phyloP scores from a whole-genome alignment of 2,797 vertebrate species.

The Thunnus albacares region DNA sequence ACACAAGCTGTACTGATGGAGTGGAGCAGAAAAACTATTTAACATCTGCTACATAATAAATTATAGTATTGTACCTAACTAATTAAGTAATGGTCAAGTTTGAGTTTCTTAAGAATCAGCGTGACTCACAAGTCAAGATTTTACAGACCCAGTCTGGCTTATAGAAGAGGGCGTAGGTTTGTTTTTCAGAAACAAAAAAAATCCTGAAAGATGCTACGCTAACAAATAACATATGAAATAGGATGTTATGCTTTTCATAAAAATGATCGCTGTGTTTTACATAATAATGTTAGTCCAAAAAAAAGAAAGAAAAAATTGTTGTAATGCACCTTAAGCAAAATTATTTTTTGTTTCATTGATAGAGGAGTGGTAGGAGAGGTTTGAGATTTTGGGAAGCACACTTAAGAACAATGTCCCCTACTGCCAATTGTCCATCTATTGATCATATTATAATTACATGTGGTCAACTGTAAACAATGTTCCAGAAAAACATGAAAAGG shows the following conservation, averaged over 20 bases:
- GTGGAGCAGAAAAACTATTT: conserved; percentile 33
- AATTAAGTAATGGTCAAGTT: conserved; percentile 55
- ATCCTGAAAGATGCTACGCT: too few relatives aligned
- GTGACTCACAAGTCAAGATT: neutral
- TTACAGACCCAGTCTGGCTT: neutral
- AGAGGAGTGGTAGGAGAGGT: neutral
- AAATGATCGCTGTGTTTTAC: neutral
- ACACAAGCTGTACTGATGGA: conserved; percentile 35
- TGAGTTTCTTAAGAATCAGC: conserved; percentile 5
- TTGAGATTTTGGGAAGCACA: too few relatives aligned
- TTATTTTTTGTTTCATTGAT: neutral
- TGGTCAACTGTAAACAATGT: too few relatives aligned
- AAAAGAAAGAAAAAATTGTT: neutral
- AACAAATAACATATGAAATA: neutral
- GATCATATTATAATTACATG: too few relatives aligned
- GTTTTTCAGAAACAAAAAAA: neutral
- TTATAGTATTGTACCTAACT: conserved; percentile 8
- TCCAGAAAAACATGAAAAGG: too few relatives aligned
- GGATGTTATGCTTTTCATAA: neutral
- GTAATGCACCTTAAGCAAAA: too few relatives aligned
- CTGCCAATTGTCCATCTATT: too few relatives aligned
- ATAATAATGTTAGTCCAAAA: neutral
- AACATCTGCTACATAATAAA: conserved; percentile 54
- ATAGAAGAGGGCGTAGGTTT: neutral
- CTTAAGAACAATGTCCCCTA: too few relatives aligned